Evolutionary conservation across 2,113 vertebrate species (phyloP).

Genomic region (Okapia johnstoni): DNA sequence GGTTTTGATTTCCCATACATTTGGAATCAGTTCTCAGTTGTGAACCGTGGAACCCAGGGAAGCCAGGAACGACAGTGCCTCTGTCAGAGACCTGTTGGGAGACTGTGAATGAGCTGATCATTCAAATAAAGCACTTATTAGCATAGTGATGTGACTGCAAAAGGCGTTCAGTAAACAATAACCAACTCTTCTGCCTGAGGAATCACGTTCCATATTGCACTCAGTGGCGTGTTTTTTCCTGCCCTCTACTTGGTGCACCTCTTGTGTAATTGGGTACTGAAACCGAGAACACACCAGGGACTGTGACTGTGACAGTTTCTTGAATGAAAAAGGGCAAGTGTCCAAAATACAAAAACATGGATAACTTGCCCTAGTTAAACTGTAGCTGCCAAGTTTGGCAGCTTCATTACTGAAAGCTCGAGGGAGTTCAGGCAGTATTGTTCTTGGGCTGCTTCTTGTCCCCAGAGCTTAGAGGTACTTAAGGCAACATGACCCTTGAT

Average conservation of each 20-base stretch:
- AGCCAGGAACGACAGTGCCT: background rate
- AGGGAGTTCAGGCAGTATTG: background rate
- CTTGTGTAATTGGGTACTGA: conserved; percentile 15
- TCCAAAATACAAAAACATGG: conserved; percentile 31
- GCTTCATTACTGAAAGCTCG: background rate
- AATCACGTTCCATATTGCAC: background rate
- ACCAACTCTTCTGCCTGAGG: background rate
- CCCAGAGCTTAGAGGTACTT: conserved; percentile 7
- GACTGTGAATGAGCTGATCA: background rate
- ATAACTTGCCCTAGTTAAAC: conserved; percentile 37
- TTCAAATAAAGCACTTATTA: background rate
- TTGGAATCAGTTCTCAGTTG: background rate
- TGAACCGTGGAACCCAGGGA: background rate
- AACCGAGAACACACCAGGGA: conserved; percentile 48
- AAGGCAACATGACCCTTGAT: conserved; percentile 2
- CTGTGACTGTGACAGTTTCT: conserved; percentile 52
- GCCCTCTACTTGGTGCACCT: background rate
- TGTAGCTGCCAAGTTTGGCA: conserved; percentile 26
- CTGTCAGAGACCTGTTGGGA: background rate
- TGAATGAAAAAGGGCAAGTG: conserved; percentile 49
- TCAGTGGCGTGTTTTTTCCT: background rate
- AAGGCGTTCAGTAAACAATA: background rate
- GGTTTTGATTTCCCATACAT: background rate
- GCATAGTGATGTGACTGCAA: background rate
- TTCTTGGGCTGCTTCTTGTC: conserved; percentile 18